phyloP scores from a whole-genome alignment of 1,140 invertebrate genomes.

The Carcinoscorpius rotundicauda region DNA sequence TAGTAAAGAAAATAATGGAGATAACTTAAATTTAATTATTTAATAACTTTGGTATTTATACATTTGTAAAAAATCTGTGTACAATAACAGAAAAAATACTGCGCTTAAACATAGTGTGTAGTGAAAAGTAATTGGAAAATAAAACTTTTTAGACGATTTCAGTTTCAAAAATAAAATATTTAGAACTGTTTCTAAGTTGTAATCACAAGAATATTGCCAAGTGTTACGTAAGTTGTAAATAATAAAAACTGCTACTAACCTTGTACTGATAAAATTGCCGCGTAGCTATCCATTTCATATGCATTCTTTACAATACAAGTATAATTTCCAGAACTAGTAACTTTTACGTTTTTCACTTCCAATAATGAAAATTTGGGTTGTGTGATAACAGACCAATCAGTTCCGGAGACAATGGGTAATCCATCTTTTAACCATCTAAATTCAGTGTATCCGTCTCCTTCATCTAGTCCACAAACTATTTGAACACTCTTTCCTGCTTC shows the following conservation, averaged over 20 bases:
- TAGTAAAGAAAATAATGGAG: too few relatives aligned
- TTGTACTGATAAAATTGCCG: conserved; percentile 21
- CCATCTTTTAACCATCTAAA: conserved; percentile 14
- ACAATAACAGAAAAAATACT: too few relatives aligned
- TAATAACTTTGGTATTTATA: too few relatives aligned
- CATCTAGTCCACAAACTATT: conserved; percentile 4
- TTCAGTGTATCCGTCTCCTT: conserved; percentile 5
- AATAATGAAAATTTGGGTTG: conserved; percentile 22
- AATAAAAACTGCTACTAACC: conserved; percentile 6
- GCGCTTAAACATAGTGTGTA: too few relatives aligned
- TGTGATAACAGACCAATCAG: conserved; percentile 6
- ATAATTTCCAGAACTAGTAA: conserved; percentile 43
- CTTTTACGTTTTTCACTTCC: conserved; percentile 30
- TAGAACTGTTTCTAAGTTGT: too few relatives aligned
- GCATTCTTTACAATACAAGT: conserved; percentile 44
- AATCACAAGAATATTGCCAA: too few relatives aligned
- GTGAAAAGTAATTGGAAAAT: too few relatives aligned
- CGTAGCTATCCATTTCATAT: conserved; percentile 27
- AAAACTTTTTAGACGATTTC: too few relatives aligned
- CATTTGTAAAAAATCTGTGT: too few relatives aligned
- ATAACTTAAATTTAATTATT: too few relatives aligned
- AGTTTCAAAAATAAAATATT: too few relatives aligned
- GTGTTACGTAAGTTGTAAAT: too few relatives aligned
- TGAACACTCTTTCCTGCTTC: conserved; percentile 14
- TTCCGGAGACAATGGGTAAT: conserved; percentile 4